Base-by-base conservation (phyloP, 2,888 invertebrate species). In the Oxystoma pomonae region DNA sequence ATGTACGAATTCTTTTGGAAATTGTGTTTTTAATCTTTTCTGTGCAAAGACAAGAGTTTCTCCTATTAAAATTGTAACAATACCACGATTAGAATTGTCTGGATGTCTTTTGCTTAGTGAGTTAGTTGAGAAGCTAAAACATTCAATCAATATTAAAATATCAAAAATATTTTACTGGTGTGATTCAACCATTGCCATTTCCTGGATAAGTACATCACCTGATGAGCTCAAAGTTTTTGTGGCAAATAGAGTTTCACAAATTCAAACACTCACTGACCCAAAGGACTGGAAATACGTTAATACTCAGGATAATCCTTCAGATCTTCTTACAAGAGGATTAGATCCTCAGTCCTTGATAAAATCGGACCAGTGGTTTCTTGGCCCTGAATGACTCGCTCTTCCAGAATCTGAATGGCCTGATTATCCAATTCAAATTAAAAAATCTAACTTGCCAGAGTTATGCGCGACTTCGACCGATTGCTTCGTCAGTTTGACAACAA, bases 1-100 rank as follows among this genome's bases (percentile, higher is more conserved):
- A 17, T 61, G 59, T 21, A 52, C 21, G 9, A 56, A 65, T 51
- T 18, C 21, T 2, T 16, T 49, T 57, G 61, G 58, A 17, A 52
- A 66, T 9, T 50, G 49, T 19, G 16, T n/a, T 55, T 20, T 53
- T 16, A 55, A 60, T 20, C 53, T 69, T 22, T 49, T 64, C 16
- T 65, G 65, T 58, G 64, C 67, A 0, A 69, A 68, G 58, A 61
- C 63, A 1, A 53, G 62, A 18, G 66, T 68, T 16, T 61, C 66
- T 20, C 69, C 67, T 1, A 12, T 67, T 17, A 63, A 67, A 57
- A 22, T 18, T 16, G 20, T 60, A 17, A 63, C 63, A 1, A 52
- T 68, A 35, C 68, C 67, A 1, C 22, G 66, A 51, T 51, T 67
- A n/a, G 68, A 68, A 53, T 50, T 69, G 12, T 69, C 61, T 58